Evolutionary conservation across 2,888 invertebrate genomes (phyloP), one percentile per base, ranked within the genome.

Genomic region (Elmis aenea): DNA sequence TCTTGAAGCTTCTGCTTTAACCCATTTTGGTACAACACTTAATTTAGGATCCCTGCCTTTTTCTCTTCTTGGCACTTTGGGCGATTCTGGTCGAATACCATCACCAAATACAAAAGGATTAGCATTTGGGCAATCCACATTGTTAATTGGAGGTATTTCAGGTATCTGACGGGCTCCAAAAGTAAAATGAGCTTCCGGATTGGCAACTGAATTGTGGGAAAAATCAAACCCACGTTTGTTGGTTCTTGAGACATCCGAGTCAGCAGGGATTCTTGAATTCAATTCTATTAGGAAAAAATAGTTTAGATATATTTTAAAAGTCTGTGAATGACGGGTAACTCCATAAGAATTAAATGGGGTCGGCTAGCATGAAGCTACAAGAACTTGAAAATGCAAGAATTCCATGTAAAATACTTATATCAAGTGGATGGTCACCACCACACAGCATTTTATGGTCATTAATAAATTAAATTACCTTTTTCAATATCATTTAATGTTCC

Each of bases 151-250:
- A 4, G 48, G 33, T 5, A 46, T 40, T 5, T 45, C 46, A 29
- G 52, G 25, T 43, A 47, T 16, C 20, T 44, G 33, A 23, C 46
- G 37, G 38, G 47, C 27, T 35, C 49, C 45, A 45, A 55, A 42
- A 26, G 48, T 18, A 43, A 58, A 59, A 24, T 50, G 51, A 3
- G 54, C 48, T 22, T 60, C 59, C 11, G 50, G 52, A 33, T 45
- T 60, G 15, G 52, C 47, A n/a, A 52, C 47, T 18, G 59, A 50
- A 33, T 48, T 52, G 13, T 50, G 37, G 6, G 74, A 72, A 65
- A 81, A 79, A 60, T 81, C 77, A 62, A 77, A 80, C 16, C 79
- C 77, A 50, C 71, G 67, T 47, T 66, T 68, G 23, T 10, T 16
- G 29, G 21, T n/a, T 37, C 38, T 23, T 33, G 59, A 52, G 24